Evolutionary conservation across 2,888 invertebrate genomes (phyloP).

Genomic region (Hirtodrosophila trivittata): DNA sequence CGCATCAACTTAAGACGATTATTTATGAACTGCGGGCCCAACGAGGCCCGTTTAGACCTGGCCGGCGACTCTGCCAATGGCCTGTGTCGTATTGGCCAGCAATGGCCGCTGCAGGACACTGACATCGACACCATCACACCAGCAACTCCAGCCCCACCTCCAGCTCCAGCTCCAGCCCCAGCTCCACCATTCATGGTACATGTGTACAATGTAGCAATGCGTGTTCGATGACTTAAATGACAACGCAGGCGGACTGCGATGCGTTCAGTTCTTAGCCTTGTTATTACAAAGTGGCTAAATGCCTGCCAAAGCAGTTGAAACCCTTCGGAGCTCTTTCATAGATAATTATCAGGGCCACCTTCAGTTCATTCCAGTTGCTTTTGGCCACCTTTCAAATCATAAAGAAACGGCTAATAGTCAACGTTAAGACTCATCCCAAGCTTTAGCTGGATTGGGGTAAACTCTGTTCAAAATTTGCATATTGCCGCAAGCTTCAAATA

Average conservation of each 20-base stretch:
- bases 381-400: slow-evolving; percentile 24
- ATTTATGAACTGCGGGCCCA: slow-evolving; percentile 74
- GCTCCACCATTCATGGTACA: slow-evolving; percentile 31
- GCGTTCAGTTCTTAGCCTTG: slow-evolving; percentile 62
- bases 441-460: slow-evolving; percentile 17
- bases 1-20: slow-evolving; percentile 79
- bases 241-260: slow-evolving; percentile 39
- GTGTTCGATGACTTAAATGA: slow-evolving; percentile 82
- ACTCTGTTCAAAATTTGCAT: slow-evolving; percentile 57
- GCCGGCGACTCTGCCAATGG: too few species aligned
- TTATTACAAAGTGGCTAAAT: slow-evolving; percentile 76
- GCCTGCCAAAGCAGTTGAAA: slow-evolving; percentile 32
- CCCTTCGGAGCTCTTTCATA: slow-evolving; percentile 20
- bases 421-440: slow-evolving; percentile 30
- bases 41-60: too few species aligned
- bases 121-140: slow-evolving; percentile 59
- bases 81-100: slow-evolving; percentile 28
- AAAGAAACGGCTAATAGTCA: slow-evolving; percentile 26
- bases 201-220: slow-evolving; percentile 81
- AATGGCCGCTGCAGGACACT: slow-evolving; percentile 75
- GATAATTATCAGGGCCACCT: slow-evolving; percentile 18
- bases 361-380: slow-evolving; percentile 2
- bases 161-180: too few species aligned
- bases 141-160: slow-evolving; percentile 45
- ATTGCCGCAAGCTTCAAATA: slow-evolving; percentile 40